A percentile compares a stretch with the other conserved stretches of the same genome.
Conservation (phyloP, 2,113 vertebrate species). For the Terrapene triunguis region DNA sequence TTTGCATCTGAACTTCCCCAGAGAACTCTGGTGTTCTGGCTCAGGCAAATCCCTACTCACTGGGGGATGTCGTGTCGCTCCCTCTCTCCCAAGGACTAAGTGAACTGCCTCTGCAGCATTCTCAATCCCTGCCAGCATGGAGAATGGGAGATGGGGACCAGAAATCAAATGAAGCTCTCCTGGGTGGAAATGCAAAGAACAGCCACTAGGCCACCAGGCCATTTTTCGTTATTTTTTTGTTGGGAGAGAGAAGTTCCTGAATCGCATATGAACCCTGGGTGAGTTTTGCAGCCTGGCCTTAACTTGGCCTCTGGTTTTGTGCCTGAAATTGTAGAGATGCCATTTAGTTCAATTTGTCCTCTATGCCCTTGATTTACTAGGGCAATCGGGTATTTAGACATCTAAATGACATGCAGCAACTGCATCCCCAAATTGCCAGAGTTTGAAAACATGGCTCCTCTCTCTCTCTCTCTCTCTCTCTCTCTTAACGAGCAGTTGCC, state of each 20-base stretch:
- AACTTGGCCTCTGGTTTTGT: neutral
- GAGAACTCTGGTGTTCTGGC: neutral
- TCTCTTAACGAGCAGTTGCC: accelerated
- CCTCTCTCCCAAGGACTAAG: neutral
- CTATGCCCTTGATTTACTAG: neutral
- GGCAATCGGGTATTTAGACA: neutral
- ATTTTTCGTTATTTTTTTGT: neutral
- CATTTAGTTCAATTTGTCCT: neutral
- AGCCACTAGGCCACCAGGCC: neutral
- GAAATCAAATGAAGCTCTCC: neutral
- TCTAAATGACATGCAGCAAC: neutral
- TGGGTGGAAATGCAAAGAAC: neutral
- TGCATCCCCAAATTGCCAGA: accelerated
- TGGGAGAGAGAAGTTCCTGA: neutral
- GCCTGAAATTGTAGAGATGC: neutral
- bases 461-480: neutral
- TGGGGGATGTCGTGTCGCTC: neutral
- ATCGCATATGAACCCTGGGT: neutral
- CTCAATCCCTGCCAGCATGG: neutral
- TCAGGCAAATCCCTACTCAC: neutral
- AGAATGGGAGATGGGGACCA: neutral
- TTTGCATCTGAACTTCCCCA: neutral
- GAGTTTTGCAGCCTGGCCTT: neutral
- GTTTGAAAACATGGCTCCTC: neutral
- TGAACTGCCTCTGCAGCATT: neutral